These are phyloP conservation scores for Accipiter virgatus DNA, from an alignment of 2,113 vertebrate species.

Conservation along the genomic window DNA sequence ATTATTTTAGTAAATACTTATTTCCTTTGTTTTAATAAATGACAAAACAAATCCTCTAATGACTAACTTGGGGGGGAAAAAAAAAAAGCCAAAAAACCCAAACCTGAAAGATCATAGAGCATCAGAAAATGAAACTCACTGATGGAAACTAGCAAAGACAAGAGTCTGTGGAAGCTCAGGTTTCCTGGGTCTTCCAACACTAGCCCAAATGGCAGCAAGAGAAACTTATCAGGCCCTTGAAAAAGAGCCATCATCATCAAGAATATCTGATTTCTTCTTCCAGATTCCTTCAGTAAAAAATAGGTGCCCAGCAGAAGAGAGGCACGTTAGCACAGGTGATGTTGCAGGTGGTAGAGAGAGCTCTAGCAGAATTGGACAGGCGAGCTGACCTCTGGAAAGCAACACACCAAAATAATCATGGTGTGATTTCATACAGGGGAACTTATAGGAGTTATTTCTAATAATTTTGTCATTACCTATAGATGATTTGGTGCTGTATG, in stretches of 20 bases:
- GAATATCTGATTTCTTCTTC: neutral
- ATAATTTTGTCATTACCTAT: neutral
- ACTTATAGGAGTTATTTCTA: neutral
- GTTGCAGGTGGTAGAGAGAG: neutral
- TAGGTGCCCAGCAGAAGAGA: neutral
- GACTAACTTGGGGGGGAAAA: neutral
- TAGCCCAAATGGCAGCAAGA: neutral
- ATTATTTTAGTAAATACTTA: conserved; percentile 28
- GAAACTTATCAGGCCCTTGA: neutral
- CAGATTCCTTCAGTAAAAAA: neutral
- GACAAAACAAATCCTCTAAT: neutral
- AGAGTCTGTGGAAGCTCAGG: neutral
- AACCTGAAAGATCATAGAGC: neutral
- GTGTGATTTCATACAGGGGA: neutral
- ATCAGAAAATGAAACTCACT: neutral
- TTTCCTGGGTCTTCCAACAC: neutral
- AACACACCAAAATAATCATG: neutral
- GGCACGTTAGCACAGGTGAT: fast-evolving
- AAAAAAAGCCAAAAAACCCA: neutral
- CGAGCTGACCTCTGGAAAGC: neutral
- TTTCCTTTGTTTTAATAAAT: conserved; percentile 7
- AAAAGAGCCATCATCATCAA: neutral
- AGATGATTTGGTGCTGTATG: neutral
- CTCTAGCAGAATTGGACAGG: neutral
- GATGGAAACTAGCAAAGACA: neutral